Percentiles rank a stretch among this genome's conserved stretches.
These are phyloP conservation scores for Larimichthys crocea DNA, from an alignment of 2,113 vertebrate genomes.

Conservation along the genomic window DNA sequence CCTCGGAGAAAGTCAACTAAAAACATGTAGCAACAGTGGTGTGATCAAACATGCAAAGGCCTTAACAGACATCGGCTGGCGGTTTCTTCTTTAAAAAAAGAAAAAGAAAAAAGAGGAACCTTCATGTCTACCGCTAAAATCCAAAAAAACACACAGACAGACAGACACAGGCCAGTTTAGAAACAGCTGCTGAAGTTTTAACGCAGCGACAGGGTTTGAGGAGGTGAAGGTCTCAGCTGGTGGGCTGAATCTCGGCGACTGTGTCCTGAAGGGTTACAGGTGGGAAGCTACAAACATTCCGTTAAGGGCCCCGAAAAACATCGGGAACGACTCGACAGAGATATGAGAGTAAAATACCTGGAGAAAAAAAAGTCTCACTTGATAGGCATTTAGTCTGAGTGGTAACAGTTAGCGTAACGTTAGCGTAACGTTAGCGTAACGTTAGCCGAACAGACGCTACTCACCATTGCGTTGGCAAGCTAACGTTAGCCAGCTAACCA, in stretches of 20 bases:
- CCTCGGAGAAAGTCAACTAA: background rate
- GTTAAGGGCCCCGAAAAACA: conserved; percentile 18
- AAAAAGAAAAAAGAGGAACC: background rate
- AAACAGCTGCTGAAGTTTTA: conserved; percentile 10
- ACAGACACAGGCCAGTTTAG: background rate
- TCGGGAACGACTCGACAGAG: background rate
- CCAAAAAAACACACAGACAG: background rate
- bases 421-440: conserved; percentile 51
- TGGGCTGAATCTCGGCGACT: conserved; percentile 40
- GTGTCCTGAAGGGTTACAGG: conserved; percentile 49
- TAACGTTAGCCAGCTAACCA: conserved; percentile 76
- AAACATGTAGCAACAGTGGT: background rate
- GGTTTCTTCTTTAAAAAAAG: background rate
- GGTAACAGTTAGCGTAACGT: conserved; percentile 32
- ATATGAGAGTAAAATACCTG: background rate
- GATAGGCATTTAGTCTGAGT: background rate
- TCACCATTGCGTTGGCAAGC: conserved; percentile 76
- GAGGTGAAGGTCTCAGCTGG: background rate
- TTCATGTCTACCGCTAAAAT: background rate
- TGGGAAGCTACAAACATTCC: conserved; percentile 38
- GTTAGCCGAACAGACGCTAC: conserved; percentile 60
- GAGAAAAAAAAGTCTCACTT: conserved; percentile 1
- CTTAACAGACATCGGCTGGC: background rate
- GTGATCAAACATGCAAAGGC: conserved; percentile 16
- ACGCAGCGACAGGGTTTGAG: background rate